phyloP scores from a whole-genome alignment of 2,113 vertebrate species.

The Petrocephalus microphthalmus region DNA sequence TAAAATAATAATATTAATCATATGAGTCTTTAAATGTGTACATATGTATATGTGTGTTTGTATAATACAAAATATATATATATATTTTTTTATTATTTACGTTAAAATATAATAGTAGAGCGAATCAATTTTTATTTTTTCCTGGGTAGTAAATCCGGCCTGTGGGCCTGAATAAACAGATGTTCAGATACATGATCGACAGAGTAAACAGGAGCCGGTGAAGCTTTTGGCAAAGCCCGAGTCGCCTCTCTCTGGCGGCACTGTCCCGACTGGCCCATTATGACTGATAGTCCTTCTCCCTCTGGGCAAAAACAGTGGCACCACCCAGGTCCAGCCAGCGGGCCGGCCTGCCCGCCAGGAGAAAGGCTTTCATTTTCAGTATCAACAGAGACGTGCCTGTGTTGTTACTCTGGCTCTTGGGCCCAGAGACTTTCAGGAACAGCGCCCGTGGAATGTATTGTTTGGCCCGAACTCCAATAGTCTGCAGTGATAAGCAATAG shows the following conservation, averaged over 20 bases:
- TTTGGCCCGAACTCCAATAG: constrained; percentile 59
- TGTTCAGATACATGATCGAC: constrained; percentile 16
- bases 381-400: constrained; percentile 32
- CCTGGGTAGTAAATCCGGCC: not conserved
- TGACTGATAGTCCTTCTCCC: constrained; percentile 3
- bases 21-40: too few relatives aligned
- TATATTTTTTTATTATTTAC: too few relatives aligned
- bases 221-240: constrained; percentile 30
- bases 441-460: constrained; percentile 51
- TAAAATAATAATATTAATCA: too few relatives aligned
- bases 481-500: constrained; percentile 72
- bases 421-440: constrained; percentile 39
- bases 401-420: constrained; percentile 50
- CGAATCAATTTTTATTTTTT: not conserved
- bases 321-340: constrained; percentile 18
- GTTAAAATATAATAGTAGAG: too few relatives aligned
- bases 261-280: constrained; percentile 24
- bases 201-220: constrained; percentile 38
- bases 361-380: constrained; percentile 31
- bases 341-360: constrained; percentile 30
- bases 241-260: constrained; percentile 13
- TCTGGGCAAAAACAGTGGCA: constrained; percentile 19
- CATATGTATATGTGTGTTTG: not conserved
- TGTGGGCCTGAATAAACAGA: not conserved
- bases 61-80: too few relatives aligned